Percentiles rank a stretch among this genome's conserved stretches.
These are phyloP conservation scores for Atherinomorus stipes DNA, from an alignment of 2,113 vertebrate species.

Conservation along the genomic window DNA sequence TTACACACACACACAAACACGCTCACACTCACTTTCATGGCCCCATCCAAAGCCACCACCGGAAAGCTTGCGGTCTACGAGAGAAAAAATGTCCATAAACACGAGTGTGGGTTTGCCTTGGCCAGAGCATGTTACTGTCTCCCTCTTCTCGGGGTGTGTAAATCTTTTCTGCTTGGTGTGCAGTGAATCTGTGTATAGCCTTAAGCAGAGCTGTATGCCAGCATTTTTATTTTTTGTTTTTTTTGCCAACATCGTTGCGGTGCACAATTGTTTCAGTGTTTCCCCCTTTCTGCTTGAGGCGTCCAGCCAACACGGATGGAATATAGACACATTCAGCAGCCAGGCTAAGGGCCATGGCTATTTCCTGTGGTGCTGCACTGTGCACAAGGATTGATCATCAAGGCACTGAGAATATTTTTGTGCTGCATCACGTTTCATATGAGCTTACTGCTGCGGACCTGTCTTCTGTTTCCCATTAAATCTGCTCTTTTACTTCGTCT, in stretches of 20 bases:
- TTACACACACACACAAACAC: slow-evolving; percentile 12
- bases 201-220: slow-evolving; percentile 44
- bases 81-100: slow-evolving; percentile 75
- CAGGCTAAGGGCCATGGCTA: slow-evolving; percentile 43
- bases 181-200: slow-evolving; percentile 59
- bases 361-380: slow-evolving; percentile 58
- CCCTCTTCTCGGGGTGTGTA: slow-evolving; percentile 63
- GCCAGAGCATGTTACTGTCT: slow-evolving; percentile 60
- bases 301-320: slow-evolving; percentile 46
- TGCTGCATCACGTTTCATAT: slow-evolving; percentile 39
- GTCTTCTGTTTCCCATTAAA: slow-evolving; percentile 58
- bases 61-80: slow-evolving; percentile 70
- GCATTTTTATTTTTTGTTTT: slow-evolving; percentile 30
- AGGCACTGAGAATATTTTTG: slow-evolving; percentile 39
- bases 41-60: slow-evolving; percentile 60
- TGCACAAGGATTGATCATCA: slow-evolving; percentile 44
- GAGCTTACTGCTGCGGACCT: slow-evolving; percentile 28
- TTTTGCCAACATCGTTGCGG: slow-evolving; percentile 13
- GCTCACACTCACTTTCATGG: slow-evolving; percentile 28
- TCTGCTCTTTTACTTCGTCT: slow-evolving; percentile 40
- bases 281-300: slow-evolving; percentile 48
- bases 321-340: slow-evolving; percentile 45
- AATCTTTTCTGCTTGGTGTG: slow-evolving; percentile 71
- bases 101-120: slow-evolving; percentile 73
- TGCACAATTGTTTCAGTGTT: slow-evolving; percentile 57